phyloP scores from a whole-genome alignment of 2,888 invertebrate genomes.

The Mellilla xanthometata region DNA sequence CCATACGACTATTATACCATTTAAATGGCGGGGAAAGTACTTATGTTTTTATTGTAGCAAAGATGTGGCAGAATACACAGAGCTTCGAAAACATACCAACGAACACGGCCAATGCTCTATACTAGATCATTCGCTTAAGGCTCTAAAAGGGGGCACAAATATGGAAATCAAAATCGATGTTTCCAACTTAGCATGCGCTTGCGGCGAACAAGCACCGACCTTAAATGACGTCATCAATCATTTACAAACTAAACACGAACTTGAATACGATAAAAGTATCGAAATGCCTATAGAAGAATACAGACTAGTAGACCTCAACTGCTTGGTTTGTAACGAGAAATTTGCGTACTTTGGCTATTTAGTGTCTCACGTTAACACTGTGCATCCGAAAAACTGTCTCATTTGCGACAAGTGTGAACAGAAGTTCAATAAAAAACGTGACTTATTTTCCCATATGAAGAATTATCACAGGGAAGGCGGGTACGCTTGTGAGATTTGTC shows the following conservation, averaged over 20 bases:
- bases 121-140: slow-evolving; percentile 66
- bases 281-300: slow-evolving; percentile 74
- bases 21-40: slow-evolving; percentile 77
- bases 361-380: slow-evolving; percentile 68
- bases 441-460: slow-evolving; percentile 71
- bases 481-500: slow-evolving; percentile 65
- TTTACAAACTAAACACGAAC: slow-evolving; percentile 54
- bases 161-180: slow-evolving; percentile 76
- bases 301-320: slow-evolving; percentile 57
- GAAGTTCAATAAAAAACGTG: slow-evolving; percentile 69
- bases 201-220: slow-evolving; percentile 46
- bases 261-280: slow-evolving; percentile 60
- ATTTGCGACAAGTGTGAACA: slow-evolving; percentile 71
- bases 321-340: slow-evolving; percentile 58
- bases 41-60: slow-evolving; percentile 74
- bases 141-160: slow-evolving; percentile 69
- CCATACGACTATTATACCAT: slow-evolving; percentile 70
- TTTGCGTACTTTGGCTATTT: slow-evolving; percentile 71
- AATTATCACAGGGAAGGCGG: slow-evolving; percentile 75
- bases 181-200: slow-evolving; percentile 63
- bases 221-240: slow-evolving; percentile 58
- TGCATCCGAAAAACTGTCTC: slow-evolving; percentile 69
- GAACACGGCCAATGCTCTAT: slow-evolving; percentile 66
- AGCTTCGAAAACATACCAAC: slow-evolving; percentile 63
- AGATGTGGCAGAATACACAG: slow-evolving; percentile 56